These are phyloP conservation scores for Lithophane leautieri DNA, from an alignment of 2,888 invertebrate genomes.

Conservation along the genomic window DNA sequence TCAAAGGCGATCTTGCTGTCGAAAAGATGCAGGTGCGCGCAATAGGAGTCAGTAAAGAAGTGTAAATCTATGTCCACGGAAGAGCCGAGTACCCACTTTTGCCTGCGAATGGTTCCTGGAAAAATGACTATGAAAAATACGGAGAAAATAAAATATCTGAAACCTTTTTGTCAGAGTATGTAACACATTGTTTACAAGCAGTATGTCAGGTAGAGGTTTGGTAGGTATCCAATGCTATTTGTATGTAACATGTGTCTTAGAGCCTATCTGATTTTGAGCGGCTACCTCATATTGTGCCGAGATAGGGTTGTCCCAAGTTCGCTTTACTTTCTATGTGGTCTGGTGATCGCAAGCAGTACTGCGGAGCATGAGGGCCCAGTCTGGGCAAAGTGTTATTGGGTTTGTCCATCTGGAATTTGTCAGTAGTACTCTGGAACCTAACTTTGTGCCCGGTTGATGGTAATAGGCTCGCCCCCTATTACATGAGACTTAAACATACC, in stretches of 20 bases:
- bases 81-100: background rate
- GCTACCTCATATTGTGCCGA: slow-evolving; percentile 47
- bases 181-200: slow-evolving; percentile 39
- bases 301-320: slow-evolving; percentile 39
- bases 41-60: background rate
- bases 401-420: no score
- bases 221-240: slow-evolving; percentile 61
- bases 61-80: slow-evolving; percentile 9
- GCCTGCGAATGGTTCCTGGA: slow-evolving; percentile 20
- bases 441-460: no score
- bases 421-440: no score
- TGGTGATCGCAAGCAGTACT: background rate
- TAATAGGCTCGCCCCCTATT: no score
- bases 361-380: no score
- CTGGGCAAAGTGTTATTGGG: no score
- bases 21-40: background rate
- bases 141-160: slow-evolving; percentile 10
- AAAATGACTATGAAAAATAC: slow-evolving; percentile 11
- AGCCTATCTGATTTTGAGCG: slow-evolving; percentile 68
- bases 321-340: background rate
- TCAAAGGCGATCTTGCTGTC: background rate
- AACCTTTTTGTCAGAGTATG: slow-evolving; percentile 35
- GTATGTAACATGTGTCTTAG: slow-evolving; percentile 64
- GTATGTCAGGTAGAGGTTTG: slow-evolving; percentile 35
- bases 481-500: no score